These are phyloP conservation scores for Xiphophorus hellerii DNA, from an alignment of 2,113 vertebrate genomes.

Conservation along the genomic window DNA sequence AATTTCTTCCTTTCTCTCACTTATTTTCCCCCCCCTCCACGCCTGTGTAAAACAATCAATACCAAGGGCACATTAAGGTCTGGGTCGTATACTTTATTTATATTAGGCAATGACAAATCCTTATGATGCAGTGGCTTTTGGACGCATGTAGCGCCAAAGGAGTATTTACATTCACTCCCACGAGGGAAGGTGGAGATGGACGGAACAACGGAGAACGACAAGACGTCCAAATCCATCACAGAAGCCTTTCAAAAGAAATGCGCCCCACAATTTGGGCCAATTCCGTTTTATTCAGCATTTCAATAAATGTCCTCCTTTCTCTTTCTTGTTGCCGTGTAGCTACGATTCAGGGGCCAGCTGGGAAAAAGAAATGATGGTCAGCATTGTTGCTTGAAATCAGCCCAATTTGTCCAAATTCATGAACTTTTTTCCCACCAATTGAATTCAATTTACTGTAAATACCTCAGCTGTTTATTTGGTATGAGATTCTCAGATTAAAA, in stretches of 20 bases:
- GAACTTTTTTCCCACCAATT: neutral
- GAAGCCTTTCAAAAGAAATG: conserved; percentile 76
- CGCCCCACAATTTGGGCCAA: conserved; percentile 64
- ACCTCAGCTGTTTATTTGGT: neutral
- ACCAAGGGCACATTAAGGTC: conserved; percentile 78
- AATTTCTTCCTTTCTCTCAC: conserved; percentile 40
- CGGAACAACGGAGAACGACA: conserved; percentile 69
- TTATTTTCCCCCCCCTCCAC: conserved; percentile 5
- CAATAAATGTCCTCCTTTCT: conserved; percentile 64
- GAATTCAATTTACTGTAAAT: neutral
- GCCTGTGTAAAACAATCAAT: conserved; percentile 77
- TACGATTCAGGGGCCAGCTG: conserved; percentile 67
- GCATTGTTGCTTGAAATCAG: conserved; percentile 50
- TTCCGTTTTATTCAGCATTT: conserved; percentile 77
- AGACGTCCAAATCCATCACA: conserved; percentile 73
- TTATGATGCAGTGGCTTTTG: conserved; percentile 75
- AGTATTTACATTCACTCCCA: conserved; percentile 66
- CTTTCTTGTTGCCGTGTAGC: conserved; percentile 43
- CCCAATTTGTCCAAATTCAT: neutral
- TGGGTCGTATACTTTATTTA: conserved; percentile 77
- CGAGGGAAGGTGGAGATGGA: conserved; percentile 66
- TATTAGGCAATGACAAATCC: conserved; percentile 79
- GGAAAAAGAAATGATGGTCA: conserved; percentile 33
- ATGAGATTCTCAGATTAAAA: neutral
- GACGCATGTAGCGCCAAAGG: conserved; percentile 61